phyloP scores from a whole-genome alignment of 2,888 invertebrate genomes.

The Aricia artaxerxes region DNA sequence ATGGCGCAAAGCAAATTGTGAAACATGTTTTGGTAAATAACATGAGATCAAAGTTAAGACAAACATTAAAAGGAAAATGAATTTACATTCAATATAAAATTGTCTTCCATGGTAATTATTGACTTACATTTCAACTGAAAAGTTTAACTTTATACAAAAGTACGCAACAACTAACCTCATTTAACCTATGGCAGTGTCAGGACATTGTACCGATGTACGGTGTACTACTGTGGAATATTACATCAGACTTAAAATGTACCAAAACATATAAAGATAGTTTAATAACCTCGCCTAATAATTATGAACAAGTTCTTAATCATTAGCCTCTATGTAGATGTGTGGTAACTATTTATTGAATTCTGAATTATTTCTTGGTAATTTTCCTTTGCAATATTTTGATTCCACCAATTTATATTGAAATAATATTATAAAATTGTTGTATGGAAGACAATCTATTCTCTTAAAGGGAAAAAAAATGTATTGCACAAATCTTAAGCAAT shows the following conservation, averaged over 20 bases:
- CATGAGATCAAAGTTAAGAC: conserved; percentile 63
- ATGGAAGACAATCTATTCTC: conserved; percentile 42
- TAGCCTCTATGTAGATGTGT: background rate
- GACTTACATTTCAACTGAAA: background rate
- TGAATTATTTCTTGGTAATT: background rate
- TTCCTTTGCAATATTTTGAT: background rate
- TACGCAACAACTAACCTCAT: conserved; percentile 44
- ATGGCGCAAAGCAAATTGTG: conserved; percentile 37
- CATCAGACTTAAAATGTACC: conserved; percentile 22
- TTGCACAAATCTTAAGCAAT: conserved; percentile 38
- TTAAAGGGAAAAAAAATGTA: conserved; percentile 36
- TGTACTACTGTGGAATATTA: conserved; percentile 22
- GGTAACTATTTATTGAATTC: conserved; percentile 1
- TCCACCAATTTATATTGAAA: background rate
- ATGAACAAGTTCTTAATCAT: background rate
- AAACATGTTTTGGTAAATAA: conserved; percentile 63
- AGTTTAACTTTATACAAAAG: background rate
- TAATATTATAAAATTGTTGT: background rate
- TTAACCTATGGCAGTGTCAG: conserved; percentile 67
- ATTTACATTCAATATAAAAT: conserved; percentile 34
- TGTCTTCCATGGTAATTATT: conserved; percentile 41
- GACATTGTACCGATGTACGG: conserved; percentile 42
- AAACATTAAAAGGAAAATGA: conserved; percentile 27
- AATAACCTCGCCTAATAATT: background rate
- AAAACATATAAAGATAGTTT: conserved; percentile 6